Conservation (phyloP, 2,113 vertebrate species). For the Trichechus manatus region DNA sequence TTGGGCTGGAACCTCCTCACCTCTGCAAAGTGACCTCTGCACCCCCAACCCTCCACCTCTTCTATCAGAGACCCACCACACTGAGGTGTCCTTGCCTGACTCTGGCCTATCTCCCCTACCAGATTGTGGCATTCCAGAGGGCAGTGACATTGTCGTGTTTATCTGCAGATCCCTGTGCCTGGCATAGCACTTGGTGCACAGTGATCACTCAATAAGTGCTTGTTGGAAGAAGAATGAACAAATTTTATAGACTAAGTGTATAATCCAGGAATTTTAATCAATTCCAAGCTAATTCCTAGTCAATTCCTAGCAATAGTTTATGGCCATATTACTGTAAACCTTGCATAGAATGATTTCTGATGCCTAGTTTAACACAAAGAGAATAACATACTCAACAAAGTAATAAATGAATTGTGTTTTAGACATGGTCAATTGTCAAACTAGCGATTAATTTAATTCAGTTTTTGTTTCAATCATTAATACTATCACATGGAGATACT, state of each 20-base stretch:
- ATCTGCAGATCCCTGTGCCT: background rate
- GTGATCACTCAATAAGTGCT: conserved; percentile 31
- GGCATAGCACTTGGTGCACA: background rate
- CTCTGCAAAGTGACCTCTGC: background rate
- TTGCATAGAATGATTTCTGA: conserved; percentile 62
- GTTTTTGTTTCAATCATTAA: conserved; percentile 55
- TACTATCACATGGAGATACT: conserved; percentile 52
- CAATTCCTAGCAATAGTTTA: conserved; percentile 57
- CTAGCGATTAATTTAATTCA: conserved; percentile 70
- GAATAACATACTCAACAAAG: conserved; percentile 55
- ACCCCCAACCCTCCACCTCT: background rate
- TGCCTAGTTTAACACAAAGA: conserved; percentile 22
- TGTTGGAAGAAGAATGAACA: conserved; percentile 55
- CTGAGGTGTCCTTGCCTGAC: background rate
- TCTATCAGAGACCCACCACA: background rate
- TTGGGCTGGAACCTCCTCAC: background rate
- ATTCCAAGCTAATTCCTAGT: conserved; percentile 61
- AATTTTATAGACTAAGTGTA: conserved; percentile 25
- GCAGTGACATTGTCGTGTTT: background rate
- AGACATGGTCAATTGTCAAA: conserved; percentile 60
- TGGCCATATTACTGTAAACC: conserved; percentile 38
- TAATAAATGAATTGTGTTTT: conserved; percentile 65
- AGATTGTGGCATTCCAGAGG: background rate
- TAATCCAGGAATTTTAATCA: conserved; percentile 63
- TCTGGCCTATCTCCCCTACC: background rate